Base-by-base conservation (phyloP, 2,888 invertebrate genomes). In the Odontothrips loti region DNA sequence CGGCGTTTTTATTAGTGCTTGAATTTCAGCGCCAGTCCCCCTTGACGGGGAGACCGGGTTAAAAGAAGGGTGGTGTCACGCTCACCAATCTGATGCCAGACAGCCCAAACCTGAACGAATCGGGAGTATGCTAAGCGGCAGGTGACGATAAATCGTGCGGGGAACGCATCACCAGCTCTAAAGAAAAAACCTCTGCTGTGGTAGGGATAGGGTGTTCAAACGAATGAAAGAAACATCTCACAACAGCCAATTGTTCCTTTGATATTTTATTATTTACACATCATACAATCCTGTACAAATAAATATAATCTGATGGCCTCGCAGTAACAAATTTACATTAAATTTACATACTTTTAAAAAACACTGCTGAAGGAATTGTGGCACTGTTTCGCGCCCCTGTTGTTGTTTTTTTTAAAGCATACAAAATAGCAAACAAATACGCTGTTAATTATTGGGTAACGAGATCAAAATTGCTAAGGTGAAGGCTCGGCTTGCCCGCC, bases 221-320 rank as follows among this genome's bases (percentile, higher is more conserved):
- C 34, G 34, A 43, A 43, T 43, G 6, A 43, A 43, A 2, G 34
- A 6, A 43, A 43, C 6, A 6, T 43, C 34, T 43, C 34, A 43
- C 34, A 43, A 43, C 34, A 43, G 34, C 34, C 34, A 43, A 43
- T 6, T 43, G 34, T 43, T 6, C 34, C 2, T 75, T 27, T 75
- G n/a, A 75, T 27, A 27, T 27, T 75, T 75, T 75, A 75, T 27
- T 75, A 75, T 75, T 23, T 75, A 75, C 68, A 75, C 68, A 11
- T 75, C 68, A 75, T 75, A 75, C 68, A 23, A 75, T 75, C 68
- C 68, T 75, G 68, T 75, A 75, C 68, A 68, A 68, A 68, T 68
- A 23, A 68, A 68, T 68, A 68, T 68, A 68, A 68, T 68, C 68
- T 68, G 23, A 68, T 68, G 23, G 20, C n/a, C n/a, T 23, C 68